phyloP scores from a whole-genome alignment of 64 coral and sea anemone species.

The Acropora tenuis region DNA sequence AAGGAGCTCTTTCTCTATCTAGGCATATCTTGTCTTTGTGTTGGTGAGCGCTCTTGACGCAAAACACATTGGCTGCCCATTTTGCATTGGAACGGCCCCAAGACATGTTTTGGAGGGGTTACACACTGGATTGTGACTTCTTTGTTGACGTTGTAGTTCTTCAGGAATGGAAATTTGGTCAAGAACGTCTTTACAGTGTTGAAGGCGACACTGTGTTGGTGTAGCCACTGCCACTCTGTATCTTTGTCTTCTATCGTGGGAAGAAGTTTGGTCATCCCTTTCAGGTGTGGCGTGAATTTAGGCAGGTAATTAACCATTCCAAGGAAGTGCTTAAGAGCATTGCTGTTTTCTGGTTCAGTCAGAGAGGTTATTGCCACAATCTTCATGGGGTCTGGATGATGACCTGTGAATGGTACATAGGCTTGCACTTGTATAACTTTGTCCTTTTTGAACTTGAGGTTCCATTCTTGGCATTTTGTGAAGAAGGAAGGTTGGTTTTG shows the following conservation, averaged over 20 bases:
- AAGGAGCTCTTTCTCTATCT: slow-evolving; percentile 12
- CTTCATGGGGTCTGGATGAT: neutral
- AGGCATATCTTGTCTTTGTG: neutral
- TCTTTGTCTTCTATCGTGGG: neutral
- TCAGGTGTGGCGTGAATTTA: neutral
- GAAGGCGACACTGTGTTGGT: neutral
- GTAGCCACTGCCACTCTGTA: slow-evolving; percentile 7
- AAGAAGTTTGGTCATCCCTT: neutral
- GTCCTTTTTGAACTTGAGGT: neutral
- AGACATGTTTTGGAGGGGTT: neutral
- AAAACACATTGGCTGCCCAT: slow-evolving; percentile 6
- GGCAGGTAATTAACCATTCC: slow-evolving; percentile 12
- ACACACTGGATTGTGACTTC: slow-evolving; percentile 28
- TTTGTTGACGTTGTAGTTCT: slow-evolving; percentile 1
- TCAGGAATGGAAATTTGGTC: neutral
- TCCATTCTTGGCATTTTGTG: neutral
- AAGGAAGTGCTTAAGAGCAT: neutral
- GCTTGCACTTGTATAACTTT: neutral
- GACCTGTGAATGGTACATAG: neutral
- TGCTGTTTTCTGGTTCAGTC: neutral
- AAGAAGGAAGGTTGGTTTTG: neutral
- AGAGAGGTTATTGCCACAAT: neutral
- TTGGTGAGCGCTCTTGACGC: slow-evolving; percentile 5
- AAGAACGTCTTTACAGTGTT: slow-evolving; percentile 5
- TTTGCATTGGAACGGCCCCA: neutral